phyloP scores from a whole-genome alignment of 1,140 invertebrate genomes.

The Drosophila mayri region DNA sequence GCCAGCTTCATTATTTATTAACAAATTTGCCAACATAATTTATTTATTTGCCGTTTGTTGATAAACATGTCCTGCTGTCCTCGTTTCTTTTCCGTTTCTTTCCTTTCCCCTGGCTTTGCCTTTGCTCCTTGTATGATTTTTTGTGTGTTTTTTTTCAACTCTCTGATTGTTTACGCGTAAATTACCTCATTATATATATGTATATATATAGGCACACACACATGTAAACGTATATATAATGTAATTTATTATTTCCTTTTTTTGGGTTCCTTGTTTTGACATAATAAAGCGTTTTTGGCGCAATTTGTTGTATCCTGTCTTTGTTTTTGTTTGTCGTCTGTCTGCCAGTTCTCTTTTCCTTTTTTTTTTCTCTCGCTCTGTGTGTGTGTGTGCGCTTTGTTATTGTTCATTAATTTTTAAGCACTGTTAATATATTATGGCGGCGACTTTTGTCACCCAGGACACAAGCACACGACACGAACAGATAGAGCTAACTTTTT shows the following conservation, averaged over 20 bases:
- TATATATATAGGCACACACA: conserved; percentile 5
- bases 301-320: conserved; percentile 46
- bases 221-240: conserved; percentile 50
- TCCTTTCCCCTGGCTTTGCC: not conserved
- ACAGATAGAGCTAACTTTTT: conserved; percentile 2
- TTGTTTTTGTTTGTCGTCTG: conserved; percentile 39
- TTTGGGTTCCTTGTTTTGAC: conserved; percentile 59
- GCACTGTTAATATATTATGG: conserved; percentile 75
- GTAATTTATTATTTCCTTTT: conserved; percentile 67
- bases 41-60: conserved; percentile 80
- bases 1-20: conserved; percentile 67
- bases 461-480: conserved; percentile 7
- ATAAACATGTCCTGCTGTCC: conserved; percentile 64
- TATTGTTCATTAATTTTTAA: conserved; percentile 79
- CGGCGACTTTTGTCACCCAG: conserved; percentile 29
- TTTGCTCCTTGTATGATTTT: too few relatives aligned
- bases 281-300: conserved; percentile 78
- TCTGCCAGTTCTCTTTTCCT: conserved; percentile 4
- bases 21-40: conserved; percentile 71
- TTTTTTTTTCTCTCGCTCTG: not conserved
- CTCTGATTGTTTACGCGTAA: conserved; percentile 78
- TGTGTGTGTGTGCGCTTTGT: conserved; percentile 37
- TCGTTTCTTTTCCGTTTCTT: not conserved
- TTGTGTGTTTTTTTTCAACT: conserved; percentile 1
- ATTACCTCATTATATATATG: conserved; percentile 74